Percentiles rank a stretch among this genome's conserved stretches.
These are phyloP conservation scores for Himalopsyche anomala DNA, from an alignment of 2,888 invertebrate species.

Conservation along the genomic window DNA sequence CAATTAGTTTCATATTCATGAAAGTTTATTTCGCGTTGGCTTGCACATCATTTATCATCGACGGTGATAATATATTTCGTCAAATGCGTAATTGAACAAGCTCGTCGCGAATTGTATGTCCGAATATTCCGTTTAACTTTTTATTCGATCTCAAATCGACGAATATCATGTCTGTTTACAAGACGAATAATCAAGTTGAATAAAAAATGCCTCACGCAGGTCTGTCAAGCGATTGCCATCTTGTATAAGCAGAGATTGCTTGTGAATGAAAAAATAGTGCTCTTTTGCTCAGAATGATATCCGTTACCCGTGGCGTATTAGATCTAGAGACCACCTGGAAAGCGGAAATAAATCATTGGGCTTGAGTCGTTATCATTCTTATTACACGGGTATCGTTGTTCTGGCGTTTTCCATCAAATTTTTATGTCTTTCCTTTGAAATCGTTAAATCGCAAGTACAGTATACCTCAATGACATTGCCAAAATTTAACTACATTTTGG, in stretches of 20 bases:
- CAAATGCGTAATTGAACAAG: neutral
- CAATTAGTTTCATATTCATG: neutral
- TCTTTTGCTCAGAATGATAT: neutral
- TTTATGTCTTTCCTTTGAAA: neutral
- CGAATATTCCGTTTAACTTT: neutral
- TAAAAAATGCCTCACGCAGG: neutral
- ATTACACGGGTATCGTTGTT: constrained; percentile 12
- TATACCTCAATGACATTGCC: too few species aligned
- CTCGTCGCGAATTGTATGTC: constrained; percentile 10
- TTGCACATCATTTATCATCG: neutral
- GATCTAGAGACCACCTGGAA: constrained; percentile 13
- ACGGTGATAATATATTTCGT: constrained; percentile 26
- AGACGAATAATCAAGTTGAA: neutral
- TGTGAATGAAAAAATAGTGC: neutral
- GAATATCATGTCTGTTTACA: neutral
- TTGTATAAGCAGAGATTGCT: neutral
- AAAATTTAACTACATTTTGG: too few species aligned
- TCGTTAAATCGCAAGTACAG: neutral
- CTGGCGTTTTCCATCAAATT: neutral
- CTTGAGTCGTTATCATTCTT: neutral
- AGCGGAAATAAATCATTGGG: constrained; percentile 28
- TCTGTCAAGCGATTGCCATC: constrained; percentile 23
- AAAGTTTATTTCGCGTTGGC: neutral
- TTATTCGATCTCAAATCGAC: constrained; percentile 27
- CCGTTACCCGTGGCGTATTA: constrained; percentile 34